Percentiles rank a stretch among this genome's conserved stretches.
phyloP scores from a whole-genome alignment of 1,140 invertebrate species.

The Diprion similis region DNA sequence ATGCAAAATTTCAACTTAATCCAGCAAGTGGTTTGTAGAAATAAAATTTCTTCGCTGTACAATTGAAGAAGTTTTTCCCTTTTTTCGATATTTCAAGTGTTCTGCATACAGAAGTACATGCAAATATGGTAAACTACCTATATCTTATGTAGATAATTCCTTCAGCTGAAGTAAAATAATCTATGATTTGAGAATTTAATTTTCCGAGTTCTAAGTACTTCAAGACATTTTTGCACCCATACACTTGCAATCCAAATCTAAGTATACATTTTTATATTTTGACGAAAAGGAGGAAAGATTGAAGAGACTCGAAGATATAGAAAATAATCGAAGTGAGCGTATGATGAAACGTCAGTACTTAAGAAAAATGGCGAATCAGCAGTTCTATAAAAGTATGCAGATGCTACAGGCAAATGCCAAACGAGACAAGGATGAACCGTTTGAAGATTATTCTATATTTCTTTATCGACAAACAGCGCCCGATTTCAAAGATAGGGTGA shows the following conservation, averaged over 20 bases:
- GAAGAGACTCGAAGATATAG: slow-evolving; percentile 72
- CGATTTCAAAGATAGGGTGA: slow-evolving; percentile 78
- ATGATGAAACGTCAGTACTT: slow-evolving; percentile 71
- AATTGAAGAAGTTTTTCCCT: too few species aligned
- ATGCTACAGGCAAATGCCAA: slow-evolving; percentile 75
- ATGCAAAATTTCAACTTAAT: too few species aligned
- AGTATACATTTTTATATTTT: slow-evolving; percentile 30
- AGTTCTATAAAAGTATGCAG: slow-evolving; percentile 80
- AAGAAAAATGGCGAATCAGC: slow-evolving; percentile 72
- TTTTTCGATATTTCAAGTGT: too few species aligned
- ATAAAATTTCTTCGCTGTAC: too few species aligned
- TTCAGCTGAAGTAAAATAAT: too few species aligned
- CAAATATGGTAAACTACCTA: too few species aligned
- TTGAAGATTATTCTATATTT: slow-evolving; percentile 79
- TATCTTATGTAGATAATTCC: too few species aligned
- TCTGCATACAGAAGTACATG: too few species aligned
- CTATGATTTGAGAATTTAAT: too few species aligned
- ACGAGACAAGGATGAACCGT: slow-evolving; percentile 66
- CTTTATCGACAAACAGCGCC: slow-evolving; percentile 77
- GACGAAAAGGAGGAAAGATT: slow-evolving; percentile 69
- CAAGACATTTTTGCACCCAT: background rate
- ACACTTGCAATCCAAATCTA: background rate
- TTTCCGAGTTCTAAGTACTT: too few species aligned
- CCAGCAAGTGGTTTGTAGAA: too few species aligned
- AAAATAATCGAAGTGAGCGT: slow-evolving; percentile 70